Conservation (phyloP, 2,888 invertebrate species). For the Orchesella flavescens region DNA sequence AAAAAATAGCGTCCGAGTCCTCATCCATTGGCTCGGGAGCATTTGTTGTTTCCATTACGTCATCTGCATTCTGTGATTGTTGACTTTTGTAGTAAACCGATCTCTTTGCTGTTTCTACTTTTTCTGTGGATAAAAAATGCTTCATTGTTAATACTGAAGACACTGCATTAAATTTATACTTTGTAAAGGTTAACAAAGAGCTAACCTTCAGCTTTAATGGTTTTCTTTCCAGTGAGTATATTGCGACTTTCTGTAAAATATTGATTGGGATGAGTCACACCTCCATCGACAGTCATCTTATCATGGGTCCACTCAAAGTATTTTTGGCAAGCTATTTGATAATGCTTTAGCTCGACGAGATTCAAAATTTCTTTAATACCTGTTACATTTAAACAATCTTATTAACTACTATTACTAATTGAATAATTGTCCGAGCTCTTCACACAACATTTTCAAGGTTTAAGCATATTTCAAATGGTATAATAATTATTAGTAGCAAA, state of each 20-base stretch:
- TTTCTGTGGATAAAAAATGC: constrained; percentile 11
- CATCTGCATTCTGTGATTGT: constrained; percentile 1
- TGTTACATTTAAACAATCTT: constrained; percentile 73
- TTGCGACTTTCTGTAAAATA: constrained; percentile 87
- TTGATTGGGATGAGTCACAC: constrained; percentile 92
- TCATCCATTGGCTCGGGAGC: neutral
- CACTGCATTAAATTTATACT: neutral
- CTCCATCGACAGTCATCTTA: constrained; percentile 79
- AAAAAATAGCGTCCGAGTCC: constrained; percentile 9
- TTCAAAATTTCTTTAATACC: constrained; percentile 83
- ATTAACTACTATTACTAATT: no score
- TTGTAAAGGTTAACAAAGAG: no score
- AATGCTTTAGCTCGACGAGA: constrained; percentile 85
- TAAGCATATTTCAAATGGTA: no score
- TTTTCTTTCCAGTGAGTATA: constrained; percentile 73
- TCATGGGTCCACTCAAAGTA: constrained; percentile 85
- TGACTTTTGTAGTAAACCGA: constrained; percentile 18
- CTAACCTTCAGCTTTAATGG: constrained; percentile 55
- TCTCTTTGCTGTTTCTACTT: constrained; percentile 18
- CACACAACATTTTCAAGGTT: no score
- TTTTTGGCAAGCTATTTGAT: constrained; percentile 90
- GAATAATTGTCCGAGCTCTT: no score
- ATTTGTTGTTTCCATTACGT: neutral
- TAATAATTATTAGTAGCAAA: constrained; percentile 10
- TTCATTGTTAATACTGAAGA: neutral